These are phyloP conservation scores for Cantharis rustica DNA, from an alignment of 2,888 invertebrate genomes.

Conservation along the genomic window DNA sequence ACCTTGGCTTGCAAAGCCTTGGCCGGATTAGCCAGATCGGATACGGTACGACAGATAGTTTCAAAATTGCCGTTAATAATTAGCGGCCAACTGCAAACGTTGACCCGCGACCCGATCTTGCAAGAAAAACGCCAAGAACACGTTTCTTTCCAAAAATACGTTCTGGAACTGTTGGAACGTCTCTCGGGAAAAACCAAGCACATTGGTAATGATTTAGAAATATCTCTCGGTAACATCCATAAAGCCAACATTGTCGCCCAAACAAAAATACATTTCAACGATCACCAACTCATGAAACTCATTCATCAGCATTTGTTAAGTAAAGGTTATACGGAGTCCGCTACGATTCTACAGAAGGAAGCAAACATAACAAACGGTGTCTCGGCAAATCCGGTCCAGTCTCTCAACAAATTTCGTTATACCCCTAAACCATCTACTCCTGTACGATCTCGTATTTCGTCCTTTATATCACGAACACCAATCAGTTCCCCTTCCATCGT, in stretches of 20 bases:
- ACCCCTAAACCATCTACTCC: constrained; percentile 60
- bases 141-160: constrained; percentile 93
- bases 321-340: constrained; percentile 76
- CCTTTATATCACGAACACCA: constrained; percentile 25
- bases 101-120: constrained; percentile 93
- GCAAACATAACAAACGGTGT: constrained; percentile 68
- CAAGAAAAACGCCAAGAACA: constrained; percentile 97
- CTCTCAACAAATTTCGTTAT: constrained; percentile 56
- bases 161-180: constrained; percentile 84
- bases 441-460: constrained; percentile 45
- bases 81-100: constrained; percentile 83
- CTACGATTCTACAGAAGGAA: constrained; percentile 75
- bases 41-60: constrained; percentile 92
- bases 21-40: constrained; percentile 91
- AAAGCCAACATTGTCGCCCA: constrained; percentile 96
- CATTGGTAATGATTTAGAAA: constrained; percentile 77
- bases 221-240: constrained; percentile 87
- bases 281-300: constrained; percentile 88
- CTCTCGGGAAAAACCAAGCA: constrained; percentile 91
- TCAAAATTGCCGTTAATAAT: constrained; percentile 94
- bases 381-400: constrained; percentile 47
- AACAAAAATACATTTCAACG: constrained; percentile 93
- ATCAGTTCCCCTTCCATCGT: constrained; percentile 13
- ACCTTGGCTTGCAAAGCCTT: constrained; percentile 92
- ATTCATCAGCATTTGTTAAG: constrained; percentile 85